Conservation (phyloP, 2,113 vertebrate genomes). For the Tursiops truncatus region DNA sequence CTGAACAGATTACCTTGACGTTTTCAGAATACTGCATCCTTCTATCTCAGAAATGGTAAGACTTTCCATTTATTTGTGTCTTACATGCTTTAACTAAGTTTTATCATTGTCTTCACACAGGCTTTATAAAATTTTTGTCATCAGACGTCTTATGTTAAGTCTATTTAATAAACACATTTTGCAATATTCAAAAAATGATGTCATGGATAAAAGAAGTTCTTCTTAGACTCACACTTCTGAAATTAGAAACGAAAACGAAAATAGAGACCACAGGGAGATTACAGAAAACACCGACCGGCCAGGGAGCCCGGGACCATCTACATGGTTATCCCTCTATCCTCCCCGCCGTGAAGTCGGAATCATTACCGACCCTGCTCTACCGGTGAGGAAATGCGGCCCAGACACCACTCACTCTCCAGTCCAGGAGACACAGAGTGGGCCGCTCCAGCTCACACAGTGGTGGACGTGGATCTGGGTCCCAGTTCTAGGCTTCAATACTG, state of each 20-base stretch:
- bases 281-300: background rate
- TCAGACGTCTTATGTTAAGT: background rate
- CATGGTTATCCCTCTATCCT: rapidly evolving
- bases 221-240: background rate
- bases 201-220: background rate
- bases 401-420: rapidly evolving
- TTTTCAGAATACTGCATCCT: background rate
- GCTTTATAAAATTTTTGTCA: background rate
- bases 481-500: background rate
- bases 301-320: background rate
- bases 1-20: rapidly evolving
- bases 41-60: background rate
- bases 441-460: rapidly evolving
- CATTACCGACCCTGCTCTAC: rapidly evolving
- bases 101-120: background rate
- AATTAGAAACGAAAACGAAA: background rate
- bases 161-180: background rate
- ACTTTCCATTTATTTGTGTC: background rate
- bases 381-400: rapidly evolving
- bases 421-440: too few relatives aligned
- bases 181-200: background rate
- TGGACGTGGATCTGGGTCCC: background rate
- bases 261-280: too few relatives aligned
- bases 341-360: rapidly evolving
- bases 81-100: background rate